A percentile compares a stretch with the other conserved stretches of the same genome.
Evolutionary conservation across 2,888 invertebrate species (phyloP).

Genomic region (Nebria brevicollis): DNA sequence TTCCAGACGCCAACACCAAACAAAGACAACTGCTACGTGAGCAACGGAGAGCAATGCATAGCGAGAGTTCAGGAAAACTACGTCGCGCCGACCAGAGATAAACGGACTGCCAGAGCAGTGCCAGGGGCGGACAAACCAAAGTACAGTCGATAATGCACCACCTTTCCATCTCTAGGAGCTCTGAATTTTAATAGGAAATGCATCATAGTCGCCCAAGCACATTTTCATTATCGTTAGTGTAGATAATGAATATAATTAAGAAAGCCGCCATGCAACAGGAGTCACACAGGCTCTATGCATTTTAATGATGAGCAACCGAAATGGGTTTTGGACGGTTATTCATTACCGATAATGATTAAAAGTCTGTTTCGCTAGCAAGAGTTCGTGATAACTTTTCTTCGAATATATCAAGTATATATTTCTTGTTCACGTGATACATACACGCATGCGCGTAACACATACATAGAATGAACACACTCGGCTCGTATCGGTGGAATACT

Average conservation of each 20-base stretch:
- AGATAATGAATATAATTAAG: background rate
- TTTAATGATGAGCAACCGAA: no score
- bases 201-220: background rate
- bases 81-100: background rate
- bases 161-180: background rate
- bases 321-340: no score
- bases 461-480: no score
- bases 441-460: no score
- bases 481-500: no score
- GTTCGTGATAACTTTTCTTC: no score
- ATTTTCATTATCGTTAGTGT: background rate
- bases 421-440: no score
- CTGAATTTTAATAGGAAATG: background rate
- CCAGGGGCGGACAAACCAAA: slow-evolving; percentile 1
- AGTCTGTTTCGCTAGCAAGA: no score
- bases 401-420: no score
- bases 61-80: background rate
- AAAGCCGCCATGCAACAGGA: background rate
- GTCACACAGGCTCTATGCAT: background rate
- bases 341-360: no score
- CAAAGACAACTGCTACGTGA: background rate
- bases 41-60: background rate
- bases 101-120: background rate
- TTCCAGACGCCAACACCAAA: background rate
- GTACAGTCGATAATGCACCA: background rate